These are phyloP conservation scores for Sicus ferrugineus DNA, from an alignment of 2,888 invertebrate species.

Conservation along the genomic window DNA sequence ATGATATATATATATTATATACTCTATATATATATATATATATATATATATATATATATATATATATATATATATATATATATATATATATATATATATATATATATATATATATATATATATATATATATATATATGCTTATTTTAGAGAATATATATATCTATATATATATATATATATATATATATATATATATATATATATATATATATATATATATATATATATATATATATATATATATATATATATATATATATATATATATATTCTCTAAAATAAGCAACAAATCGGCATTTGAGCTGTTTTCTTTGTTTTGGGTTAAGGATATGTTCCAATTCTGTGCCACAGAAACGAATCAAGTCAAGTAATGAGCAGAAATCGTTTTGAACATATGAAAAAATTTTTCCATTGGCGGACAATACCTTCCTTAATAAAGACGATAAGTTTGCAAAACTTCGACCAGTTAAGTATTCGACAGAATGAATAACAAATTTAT, in stretches of 20 bases:
- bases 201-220: constrained; percentile 1
- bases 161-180: not conserved
- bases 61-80: not conserved
- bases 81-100: not conserved
- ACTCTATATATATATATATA: not conserved
- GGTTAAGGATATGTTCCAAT: too few species aligned
- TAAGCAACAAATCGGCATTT: not conserved
- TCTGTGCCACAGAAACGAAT: too few species aligned
- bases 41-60: not conserved
- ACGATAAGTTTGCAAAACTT: too few species aligned
- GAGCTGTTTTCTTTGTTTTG: too few species aligned
- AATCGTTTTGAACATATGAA: too few species aligned
- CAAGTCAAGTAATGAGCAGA: too few species aligned
- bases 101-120: not conserved
- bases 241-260: not conserved
- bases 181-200: not conserved
- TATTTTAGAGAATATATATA: not conserved
- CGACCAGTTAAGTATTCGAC: too few species aligned
- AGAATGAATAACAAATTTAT: too few species aligned
- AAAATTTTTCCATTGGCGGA: too few species aligned
- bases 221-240: not conserved
- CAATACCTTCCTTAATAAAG: too few species aligned
- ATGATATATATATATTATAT: not conserved
- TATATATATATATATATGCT: not conserved
- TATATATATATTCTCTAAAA: constrained; percentile 1